These are phyloP conservation scores for Ondatra zibethicus DNA, from an alignment of 2,113 vertebrate genomes.

Conservation along the genomic window DNA sequence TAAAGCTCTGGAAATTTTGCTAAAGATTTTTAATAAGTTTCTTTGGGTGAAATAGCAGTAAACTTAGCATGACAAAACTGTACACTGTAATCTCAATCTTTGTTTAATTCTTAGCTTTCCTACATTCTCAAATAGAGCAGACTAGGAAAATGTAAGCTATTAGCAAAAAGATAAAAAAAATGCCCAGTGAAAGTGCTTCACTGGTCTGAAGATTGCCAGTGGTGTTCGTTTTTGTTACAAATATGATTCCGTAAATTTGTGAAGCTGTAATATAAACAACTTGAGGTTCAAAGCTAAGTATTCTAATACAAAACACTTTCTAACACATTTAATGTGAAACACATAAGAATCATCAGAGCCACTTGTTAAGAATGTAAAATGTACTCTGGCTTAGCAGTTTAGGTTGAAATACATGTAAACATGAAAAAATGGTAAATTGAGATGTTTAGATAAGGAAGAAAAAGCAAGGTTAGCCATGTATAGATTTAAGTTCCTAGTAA, in stretches of 20 bases:
- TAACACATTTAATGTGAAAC: not conserved
- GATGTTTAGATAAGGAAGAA: not conserved
- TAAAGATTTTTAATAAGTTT: conserved; percentile 17
- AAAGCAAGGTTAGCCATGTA: conserved; percentile 5
- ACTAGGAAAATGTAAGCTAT: not conserved
- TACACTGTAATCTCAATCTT: not conserved
- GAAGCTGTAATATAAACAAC: not conserved
- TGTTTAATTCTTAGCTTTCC: conserved; percentile 8
- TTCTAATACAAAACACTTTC: not conserved
- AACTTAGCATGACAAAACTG: conserved; percentile 5
- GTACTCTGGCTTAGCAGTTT: not conserved
- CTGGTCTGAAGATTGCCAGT: not conserved
- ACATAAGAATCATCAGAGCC: not conserved
- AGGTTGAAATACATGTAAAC: not conserved
- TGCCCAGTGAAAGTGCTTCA: not conserved
- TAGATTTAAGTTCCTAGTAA: conserved; percentile 33
- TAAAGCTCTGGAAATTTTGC: conserved; percentile 33
- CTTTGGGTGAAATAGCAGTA: not conserved
- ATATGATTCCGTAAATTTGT: not conserved
- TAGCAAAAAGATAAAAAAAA: not conserved
- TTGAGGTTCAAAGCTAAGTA: not conserved
- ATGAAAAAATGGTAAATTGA: not conserved
- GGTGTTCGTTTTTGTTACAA: not conserved
- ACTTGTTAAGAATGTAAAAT: conserved; percentile 27
- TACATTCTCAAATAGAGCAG: not conserved